Percentiles rank a stretch among this genome's conserved stretches.
phyloP scores from a whole-genome alignment of 2,888 invertebrate genomes.

The Drosophila recens region DNA sequence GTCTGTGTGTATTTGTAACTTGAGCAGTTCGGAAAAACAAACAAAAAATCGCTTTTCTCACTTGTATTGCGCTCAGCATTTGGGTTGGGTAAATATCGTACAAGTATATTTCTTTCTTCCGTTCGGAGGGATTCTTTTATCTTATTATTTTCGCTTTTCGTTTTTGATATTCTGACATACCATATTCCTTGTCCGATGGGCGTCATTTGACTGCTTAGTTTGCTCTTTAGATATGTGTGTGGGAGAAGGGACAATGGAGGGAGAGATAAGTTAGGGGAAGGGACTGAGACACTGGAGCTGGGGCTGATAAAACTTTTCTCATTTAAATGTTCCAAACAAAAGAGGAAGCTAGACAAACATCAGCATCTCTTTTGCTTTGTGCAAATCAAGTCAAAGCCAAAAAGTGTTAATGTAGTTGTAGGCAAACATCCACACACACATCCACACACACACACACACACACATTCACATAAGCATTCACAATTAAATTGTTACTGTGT shows the following conservation, averaged over 20 bases:
- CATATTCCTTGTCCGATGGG: slow-evolving; percentile 49
- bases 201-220: slow-evolving; percentile 62
- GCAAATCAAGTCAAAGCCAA: slow-evolving; percentile 69
- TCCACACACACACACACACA: slow-evolving; percentile 18
- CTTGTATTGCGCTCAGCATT: slow-evolving; percentile 31
- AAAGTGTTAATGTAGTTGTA: slow-evolving; percentile 68
- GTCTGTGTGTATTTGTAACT: slow-evolving; percentile 37
- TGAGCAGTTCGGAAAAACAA: slow-evolving; percentile 45
- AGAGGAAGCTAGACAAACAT: slow-evolving; percentile 63
- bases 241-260: background rate
- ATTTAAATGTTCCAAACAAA: slow-evolving; percentile 73
- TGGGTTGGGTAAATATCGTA: slow-evolving; percentile 26
- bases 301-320: slow-evolving; percentile 67
- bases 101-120: slow-evolving; percentile 31
- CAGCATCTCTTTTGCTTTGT: slow-evolving; percentile 57
- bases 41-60: slow-evolving; percentile 51
- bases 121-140: background rate
- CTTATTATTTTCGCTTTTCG: slow-evolving; percentile 18
- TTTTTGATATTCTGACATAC: slow-evolving; percentile 21
- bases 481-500: slow-evolving; percentile 47
- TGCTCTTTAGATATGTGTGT: slow-evolving; percentile 29
- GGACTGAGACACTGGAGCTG: background rate
- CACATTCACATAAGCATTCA: slow-evolving; percentile 15
- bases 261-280: background rate
- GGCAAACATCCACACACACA: slow-evolving; percentile 38